phyloP scores from a whole-genome alignment of 35 echinoderm and acorn worm species.

The Anneissia japonica region DNA sequence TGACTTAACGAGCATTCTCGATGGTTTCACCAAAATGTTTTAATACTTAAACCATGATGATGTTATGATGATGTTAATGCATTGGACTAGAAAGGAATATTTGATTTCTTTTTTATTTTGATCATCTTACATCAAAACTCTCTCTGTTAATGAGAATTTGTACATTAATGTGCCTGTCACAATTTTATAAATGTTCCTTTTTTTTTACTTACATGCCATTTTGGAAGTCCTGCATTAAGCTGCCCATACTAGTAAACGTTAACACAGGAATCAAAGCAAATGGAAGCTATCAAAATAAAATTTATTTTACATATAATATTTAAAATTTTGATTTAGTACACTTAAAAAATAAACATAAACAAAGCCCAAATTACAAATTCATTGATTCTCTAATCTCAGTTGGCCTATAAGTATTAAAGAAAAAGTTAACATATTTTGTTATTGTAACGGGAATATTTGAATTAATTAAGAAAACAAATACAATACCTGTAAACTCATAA shows the following conservation, averaged over 20 bases:
- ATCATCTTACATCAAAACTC: not conserved
- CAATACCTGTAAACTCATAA: conserved; percentile 91
- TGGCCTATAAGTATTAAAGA: not conserved
- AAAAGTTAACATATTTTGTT: not conserved
- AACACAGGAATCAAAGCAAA: conserved; percentile 93
- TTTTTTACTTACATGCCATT: conserved; percentile 77
- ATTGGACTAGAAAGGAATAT: not conserved
- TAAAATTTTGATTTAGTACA: not conserved
- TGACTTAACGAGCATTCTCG: not conserved
- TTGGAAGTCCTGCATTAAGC: conserved; percentile 73
- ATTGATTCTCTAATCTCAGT: not conserved
- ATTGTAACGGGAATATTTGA: not conserved
- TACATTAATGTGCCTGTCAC: not conserved
- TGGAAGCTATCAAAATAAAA: conserved; percentile 57
- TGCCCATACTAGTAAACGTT: conserved; percentile 76
- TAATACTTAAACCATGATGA: not conserved
- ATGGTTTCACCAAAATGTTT: not conserved
- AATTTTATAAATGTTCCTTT: not conserved
- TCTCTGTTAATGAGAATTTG: not conserved
- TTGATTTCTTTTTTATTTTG: not conserved
- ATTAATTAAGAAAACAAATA: not conserved
- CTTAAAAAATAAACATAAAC: not conserved
- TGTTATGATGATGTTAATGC: not conserved
- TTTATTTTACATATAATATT: not conserved
- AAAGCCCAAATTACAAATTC: not conserved